A percentile compares a stretch with the other conserved stretches of the same genome.
These are phyloP conservation scores for Xestobium rufovillosum DNA, from an alignment of 2,888 invertebrate genomes.

Conservation along the genomic window DNA sequence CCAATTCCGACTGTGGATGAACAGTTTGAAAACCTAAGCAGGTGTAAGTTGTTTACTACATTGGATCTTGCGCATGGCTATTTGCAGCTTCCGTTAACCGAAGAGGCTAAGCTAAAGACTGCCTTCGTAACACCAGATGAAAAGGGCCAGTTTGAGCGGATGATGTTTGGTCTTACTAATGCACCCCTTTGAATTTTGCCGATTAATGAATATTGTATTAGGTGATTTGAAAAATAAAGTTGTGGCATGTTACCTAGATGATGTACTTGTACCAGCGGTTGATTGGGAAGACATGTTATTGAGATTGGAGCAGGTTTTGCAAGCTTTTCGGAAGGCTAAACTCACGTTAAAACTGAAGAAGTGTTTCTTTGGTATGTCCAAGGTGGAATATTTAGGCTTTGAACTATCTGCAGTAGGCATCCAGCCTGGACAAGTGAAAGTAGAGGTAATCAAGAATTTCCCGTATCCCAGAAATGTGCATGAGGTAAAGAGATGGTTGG, in stretches of 20 bases:
- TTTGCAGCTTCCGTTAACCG: conserved; percentile 6
- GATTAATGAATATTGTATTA: conserved; percentile 4
- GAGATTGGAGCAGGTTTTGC: conserved; percentile 23
- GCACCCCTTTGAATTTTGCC: not conserved
- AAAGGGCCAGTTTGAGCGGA: conserved; percentile 23
- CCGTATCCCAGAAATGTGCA: no score
- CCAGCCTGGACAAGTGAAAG: no score
- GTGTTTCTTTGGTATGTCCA: conserved; percentile 24
- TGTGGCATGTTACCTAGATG: conserved; percentile 5
- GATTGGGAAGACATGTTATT: conserved; percentile 20
- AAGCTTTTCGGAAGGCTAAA: conserved; percentile 19
- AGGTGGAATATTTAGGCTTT: no score
- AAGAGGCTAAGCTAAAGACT: conserved; percentile 4
- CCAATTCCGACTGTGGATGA: no score
- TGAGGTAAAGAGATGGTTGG: no score
- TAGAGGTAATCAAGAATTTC: no score
- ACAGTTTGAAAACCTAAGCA: no score
- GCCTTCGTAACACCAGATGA: conserved; percentile 24
- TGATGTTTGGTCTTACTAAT: no score
- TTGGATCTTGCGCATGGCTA: no score
- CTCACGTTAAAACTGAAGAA: conserved; percentile 28
- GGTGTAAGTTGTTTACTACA: no score
- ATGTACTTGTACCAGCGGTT: no score
- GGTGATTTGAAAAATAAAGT: conserved; percentile 2
- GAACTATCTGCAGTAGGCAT: conserved; percentile 26